Evolutionary conservation across 2,888 invertebrate species (phyloP), one percentile per base, ranked within the genome.

Genomic region (Lasioglossum marginatum): DNA sequence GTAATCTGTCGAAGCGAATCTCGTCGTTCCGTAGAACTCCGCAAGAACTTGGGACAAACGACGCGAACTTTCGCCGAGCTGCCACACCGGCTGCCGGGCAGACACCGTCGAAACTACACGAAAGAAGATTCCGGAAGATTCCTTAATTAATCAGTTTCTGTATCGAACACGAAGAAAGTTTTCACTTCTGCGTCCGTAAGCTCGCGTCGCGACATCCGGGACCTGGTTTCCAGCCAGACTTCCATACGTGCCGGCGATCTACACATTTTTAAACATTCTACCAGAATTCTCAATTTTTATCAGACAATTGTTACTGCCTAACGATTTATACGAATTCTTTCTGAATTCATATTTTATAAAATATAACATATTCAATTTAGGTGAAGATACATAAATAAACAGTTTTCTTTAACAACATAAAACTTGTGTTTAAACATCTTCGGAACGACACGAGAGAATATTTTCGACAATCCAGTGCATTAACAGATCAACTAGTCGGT

Each of bases 111-210:
- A 14, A 79, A 48, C 37, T 76, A 31, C 63, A 27, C 23, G 76
- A 76, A 76, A 76, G 81, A 83, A 81, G 45, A 70, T 63, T 45
- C 43, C 40, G 57, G n/a, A 16, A n/a, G 70, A 31, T 34, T 82
- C 68, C 70, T 75, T 71, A 78, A 85, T 83, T 83, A 85, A 79
- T 85, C 73, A 76, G 63, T 75, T 66, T 48, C 63, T 63, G 60
- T 82, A 75, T 63, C 43, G 60, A 52, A 70, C 70, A 19, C 48
- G 52, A 68, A n/a, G 34, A 40, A 63, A 63, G 63, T 76, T 83
- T 79, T 12, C 45, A 16, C n/a, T 27, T 5, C 5, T 14, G 16
- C 6, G 6, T 31, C 63, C 16, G 63, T 63, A 16, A 31, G 63
- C 31, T 63, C 63, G 31, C 27, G 6, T 16, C 63, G 63, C 63